Percentiles rank a stretch among this genome's conserved stretches.
These are phyloP conservation scores for Seison nebaliae DNA, from an alignment of 1,140 invertebrate genomes.

Conservation along the genomic window DNA sequence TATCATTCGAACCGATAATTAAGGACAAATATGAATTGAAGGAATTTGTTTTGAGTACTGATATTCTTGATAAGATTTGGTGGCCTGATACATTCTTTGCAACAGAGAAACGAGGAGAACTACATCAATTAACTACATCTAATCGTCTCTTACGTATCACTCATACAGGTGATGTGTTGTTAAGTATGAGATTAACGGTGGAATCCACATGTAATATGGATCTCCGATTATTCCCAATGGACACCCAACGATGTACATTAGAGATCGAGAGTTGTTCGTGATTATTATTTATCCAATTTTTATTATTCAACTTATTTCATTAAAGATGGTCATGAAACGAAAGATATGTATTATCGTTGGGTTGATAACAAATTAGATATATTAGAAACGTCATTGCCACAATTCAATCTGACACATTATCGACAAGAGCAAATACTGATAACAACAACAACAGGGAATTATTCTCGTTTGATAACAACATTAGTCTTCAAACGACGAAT, in stretches of 20 bases:
- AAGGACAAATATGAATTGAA: too few species aligned
- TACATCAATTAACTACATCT: too few species aligned
- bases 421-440: conserved; percentile 1
- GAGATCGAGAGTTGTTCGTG: not conserved
- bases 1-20: conserved; percentile 53
- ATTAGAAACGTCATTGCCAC: too few species aligned
- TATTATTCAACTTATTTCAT: too few species aligned
- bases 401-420: too few species aligned
- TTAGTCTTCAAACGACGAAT: conserved; percentile 88
- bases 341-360: too few species aligned
- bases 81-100: conserved; percentile 53
- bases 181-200: not conserved
- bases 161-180: too few species aligned
- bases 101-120: too few species aligned
- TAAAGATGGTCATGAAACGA: too few species aligned
- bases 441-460: conserved; percentile 46
- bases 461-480: conserved; percentile 79
- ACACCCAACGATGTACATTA: not conserved
- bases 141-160: too few species aligned
- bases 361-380: too few species aligned
- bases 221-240: not conserved
- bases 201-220: not conserved
- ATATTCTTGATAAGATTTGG: conserved; percentile 90
- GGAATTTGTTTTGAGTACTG: conserved; percentile 38
- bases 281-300: too few species aligned